phyloP scores from a whole-genome alignment of 2,113 vertebrate species.

The Caranx ignobilis region DNA sequence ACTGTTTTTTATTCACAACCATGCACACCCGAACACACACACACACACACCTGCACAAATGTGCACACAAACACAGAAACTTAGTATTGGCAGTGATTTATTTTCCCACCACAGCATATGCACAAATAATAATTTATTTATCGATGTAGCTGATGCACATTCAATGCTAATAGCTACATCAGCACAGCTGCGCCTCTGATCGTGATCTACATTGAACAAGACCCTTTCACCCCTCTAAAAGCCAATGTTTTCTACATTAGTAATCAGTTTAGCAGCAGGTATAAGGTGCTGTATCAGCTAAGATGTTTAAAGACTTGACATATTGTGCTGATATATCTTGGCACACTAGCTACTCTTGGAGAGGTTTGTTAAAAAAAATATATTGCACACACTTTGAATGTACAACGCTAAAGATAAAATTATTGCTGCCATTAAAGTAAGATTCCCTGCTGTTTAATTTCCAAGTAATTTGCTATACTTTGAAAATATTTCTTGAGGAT shows the following conservation, averaged over 20 bases:
- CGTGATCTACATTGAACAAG: constrained; percentile 46
- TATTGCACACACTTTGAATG: constrained; percentile 38
- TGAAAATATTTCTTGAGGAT: constrained; percentile 43
- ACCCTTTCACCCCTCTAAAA: constrained; percentile 31
- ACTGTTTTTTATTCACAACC: constrained; percentile 42
- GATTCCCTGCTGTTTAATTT: constrained; percentile 36
- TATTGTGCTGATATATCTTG: constrained; percentile 47
- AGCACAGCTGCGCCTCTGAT: constrained; percentile 28
- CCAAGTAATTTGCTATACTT: constrained; percentile 32
- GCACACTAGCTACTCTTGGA: constrained; percentile 31
- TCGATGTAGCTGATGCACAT: constrained; percentile 37
- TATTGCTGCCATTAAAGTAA: constrained; percentile 23
- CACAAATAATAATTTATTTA: constrained; percentile 54
- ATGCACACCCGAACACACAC: background rate
- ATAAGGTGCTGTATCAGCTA: constrained; percentile 58
- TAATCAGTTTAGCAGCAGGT: constrained; percentile 58
- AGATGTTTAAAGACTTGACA: constrained; percentile 51
- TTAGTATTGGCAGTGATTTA: constrained; percentile 41
- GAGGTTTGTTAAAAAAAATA: constrained; percentile 36
- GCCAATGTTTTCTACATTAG: constrained; percentile 41
- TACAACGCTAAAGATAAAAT: constrained; percentile 45
- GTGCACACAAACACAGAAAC: constrained; percentile 15
- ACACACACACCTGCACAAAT: constrained; percentile 9
- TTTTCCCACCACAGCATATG: constrained; percentile 27
- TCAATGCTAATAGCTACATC: constrained; percentile 40